Evolutionary conservation across 2,888 invertebrate species (phyloP).

Genomic region (Orthosia cruda): DNA sequence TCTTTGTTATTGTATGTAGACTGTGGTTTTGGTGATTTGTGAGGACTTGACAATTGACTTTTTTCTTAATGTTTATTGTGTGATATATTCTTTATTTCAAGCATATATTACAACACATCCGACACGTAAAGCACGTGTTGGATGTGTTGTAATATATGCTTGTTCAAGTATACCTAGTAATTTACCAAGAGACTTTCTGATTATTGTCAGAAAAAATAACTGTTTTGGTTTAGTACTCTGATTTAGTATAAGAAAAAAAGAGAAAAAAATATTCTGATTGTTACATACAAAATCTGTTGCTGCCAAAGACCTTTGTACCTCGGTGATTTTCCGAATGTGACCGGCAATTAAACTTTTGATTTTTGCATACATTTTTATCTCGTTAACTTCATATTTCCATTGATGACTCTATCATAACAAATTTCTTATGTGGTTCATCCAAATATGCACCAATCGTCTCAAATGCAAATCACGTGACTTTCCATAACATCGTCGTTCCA

Average conservation of each 20-base stretch:
- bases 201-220: neutral
- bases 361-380: neutral
- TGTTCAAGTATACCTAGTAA: neutral
- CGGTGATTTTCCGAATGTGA: neutral
- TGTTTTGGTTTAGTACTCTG: too few species aligned
- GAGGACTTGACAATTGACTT: neutral
- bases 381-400: neutral
- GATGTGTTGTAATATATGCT: neutral
- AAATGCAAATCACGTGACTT: constrained; percentile 14
- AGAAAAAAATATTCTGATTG: too few species aligned
- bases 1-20: constrained; percentile 21
- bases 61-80: neutral
- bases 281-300: too few species aligned
- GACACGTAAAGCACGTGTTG: too few species aligned
- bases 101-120: too few species aligned
- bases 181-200: neutral
- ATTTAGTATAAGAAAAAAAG: too few species aligned
- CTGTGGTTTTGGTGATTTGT: constrained; percentile 20
- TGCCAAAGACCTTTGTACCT: neutral
- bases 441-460: neutral
- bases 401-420: neutral
- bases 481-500: constrained; percentile 5
- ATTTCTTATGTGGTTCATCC: neutral
- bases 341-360: too few species aligned
- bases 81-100: neutral